These are phyloP conservation scores for Puntigrus tetrazona DNA, from an alignment of 2,113 vertebrate genomes.

Conservation along the genomic window DNA sequence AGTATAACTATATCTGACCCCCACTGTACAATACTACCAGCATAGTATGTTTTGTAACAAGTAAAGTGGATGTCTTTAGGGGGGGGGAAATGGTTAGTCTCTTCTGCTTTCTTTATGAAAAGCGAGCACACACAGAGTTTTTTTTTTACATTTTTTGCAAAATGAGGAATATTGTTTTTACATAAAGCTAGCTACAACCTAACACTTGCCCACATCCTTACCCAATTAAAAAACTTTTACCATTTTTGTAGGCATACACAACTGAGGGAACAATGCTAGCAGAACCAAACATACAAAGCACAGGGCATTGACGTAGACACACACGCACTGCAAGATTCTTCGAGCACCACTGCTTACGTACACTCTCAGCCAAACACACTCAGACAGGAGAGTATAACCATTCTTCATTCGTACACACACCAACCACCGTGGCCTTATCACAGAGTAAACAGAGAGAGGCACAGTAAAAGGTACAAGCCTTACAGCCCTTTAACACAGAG, in stretches of 20 bases:
- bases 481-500: not conserved
- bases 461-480: not conserved
- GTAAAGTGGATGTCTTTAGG: not conserved
- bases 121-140: not conserved
- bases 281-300: not conserved
- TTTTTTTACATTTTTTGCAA: not conserved
- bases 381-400: not conserved
- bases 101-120: not conserved
- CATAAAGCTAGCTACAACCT: not conserved
- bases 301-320: not conserved
- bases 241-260: not conserved
- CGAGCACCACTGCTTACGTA: not conserved
- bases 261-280: slow-evolving; percentile 15
- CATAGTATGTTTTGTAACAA: not conserved
- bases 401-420: slow-evolving; percentile 9
- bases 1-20: not conserved
- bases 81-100: not conserved
- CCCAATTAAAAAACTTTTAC: not conserved
- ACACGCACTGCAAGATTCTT: not conserved
- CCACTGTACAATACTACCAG: not conserved
- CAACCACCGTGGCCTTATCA: not conserved
- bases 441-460: not conserved
- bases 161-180: not conserved
- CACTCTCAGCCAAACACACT: not conserved
- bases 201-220: not conserved